Evolutionary conservation across 2,797 vertebrate species (phyloP).

Genomic region (Sebastes dallii): DNA sequence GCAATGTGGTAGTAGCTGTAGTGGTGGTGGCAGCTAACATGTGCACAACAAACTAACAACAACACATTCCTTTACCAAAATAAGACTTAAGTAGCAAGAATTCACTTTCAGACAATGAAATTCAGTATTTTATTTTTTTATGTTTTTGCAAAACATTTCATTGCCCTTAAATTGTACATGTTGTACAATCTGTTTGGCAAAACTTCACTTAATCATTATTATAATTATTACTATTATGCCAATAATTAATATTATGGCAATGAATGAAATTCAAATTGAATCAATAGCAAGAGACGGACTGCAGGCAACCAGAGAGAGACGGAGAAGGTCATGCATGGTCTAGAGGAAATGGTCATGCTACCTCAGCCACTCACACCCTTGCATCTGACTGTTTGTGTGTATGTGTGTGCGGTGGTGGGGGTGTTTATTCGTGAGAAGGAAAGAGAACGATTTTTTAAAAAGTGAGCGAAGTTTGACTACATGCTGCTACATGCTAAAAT

Average conservation of each 20-base stretch:
- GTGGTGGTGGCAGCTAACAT: neutral
- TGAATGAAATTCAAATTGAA: neutral
- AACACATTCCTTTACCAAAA: neutral
- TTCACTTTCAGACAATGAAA: neutral
- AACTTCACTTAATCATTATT: neutral
- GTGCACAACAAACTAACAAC: neutral
- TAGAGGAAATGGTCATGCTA: constrained; percentile 47
- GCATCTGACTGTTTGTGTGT: neutral
- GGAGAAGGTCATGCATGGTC: neutral
- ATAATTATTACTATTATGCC: neutral
- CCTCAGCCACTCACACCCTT: constrained; percentile 4
- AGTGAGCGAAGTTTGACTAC: neutral
- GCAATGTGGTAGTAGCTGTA: neutral
- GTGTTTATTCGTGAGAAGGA: neutral
- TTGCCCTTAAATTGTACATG: neutral
- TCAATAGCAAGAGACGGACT: neutral
- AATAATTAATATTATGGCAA: neutral
- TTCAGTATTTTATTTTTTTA: too few species aligned
- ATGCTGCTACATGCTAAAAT: neutral
- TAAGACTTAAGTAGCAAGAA: neutral
- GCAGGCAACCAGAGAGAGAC: neutral
- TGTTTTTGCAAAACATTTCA: neutral
- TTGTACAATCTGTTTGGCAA: neutral
- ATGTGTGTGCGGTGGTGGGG: neutral
- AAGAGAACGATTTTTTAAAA: too few species aligned